Percentiles rank a stretch among this genome's conserved stretches.
Conservation (phyloP, 2,797 vertebrate species). For the Clamator glandarius region DNA sequence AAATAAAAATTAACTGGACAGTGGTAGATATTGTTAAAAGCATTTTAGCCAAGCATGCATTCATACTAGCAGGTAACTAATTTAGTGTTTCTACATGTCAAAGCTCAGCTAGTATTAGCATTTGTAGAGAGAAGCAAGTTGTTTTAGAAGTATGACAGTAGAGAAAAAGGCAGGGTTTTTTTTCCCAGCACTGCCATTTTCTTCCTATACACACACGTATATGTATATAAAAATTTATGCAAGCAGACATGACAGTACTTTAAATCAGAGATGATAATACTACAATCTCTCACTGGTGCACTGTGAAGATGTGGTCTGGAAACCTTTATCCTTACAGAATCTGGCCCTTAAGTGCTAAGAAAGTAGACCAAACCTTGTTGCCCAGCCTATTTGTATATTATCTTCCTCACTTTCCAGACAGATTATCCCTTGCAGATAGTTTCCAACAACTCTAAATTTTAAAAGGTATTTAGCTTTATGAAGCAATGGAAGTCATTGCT, state of each 20-base stretch:
- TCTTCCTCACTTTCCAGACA: neutral
- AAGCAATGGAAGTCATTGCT: neutral
- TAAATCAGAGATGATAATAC: neutral
- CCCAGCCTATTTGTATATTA: neutral
- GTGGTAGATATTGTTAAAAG: neutral
- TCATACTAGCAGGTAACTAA: neutral
- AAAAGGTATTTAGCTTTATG: neutral
- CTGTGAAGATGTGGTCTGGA: neutral
- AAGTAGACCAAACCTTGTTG: neutral
- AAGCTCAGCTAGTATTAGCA: neutral
- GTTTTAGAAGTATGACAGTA: neutral
- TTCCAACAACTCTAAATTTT: neutral
- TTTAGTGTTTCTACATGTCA: neutral
- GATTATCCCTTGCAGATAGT: neutral
- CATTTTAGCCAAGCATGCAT: neutral
- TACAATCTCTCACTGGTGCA: neutral
- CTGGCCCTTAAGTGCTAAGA: neutral
- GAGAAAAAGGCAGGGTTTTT: neutral
- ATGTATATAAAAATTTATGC: neutral
- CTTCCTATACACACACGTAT: neutral
- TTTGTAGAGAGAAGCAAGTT: neutral
- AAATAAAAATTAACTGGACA: slow-evolving; percentile 20
- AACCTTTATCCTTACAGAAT: neutral
- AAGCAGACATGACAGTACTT: neutral
- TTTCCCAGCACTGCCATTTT: neutral